These are phyloP conservation scores for Drosophila fulvimacula DNA, from an alignment of 2,888 invertebrate genomes.

Conservation along the genomic window DNA sequence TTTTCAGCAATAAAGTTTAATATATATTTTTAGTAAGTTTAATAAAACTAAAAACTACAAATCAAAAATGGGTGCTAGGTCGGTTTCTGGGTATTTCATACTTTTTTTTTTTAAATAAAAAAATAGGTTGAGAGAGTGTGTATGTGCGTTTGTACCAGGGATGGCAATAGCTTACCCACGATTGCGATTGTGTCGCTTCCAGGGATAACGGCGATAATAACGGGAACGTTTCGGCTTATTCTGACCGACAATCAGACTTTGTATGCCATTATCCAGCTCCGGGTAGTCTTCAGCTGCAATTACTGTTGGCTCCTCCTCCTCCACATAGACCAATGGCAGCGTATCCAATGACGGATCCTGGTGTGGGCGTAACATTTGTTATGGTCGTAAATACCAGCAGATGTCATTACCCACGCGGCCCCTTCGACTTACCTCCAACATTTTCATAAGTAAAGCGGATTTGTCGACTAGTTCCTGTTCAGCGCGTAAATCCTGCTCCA, in stretches of 20 bases:
- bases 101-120: slow-evolving; percentile 13
- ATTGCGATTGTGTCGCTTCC: slow-evolving; percentile 87
- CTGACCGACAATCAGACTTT: slow-evolving; percentile 47
- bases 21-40: neutral
- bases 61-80: slow-evolving; percentile 24
- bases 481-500: slow-evolving; percentile 82
- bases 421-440: slow-evolving; percentile 80
- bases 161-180: slow-evolving; percentile 79
- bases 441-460: slow-evolving; percentile 83
- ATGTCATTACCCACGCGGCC: neutral
- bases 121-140: neutral
- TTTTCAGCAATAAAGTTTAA: slow-evolving; percentile 33
- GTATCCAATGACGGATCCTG: slow-evolving; percentile 83
- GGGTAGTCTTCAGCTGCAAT: slow-evolving; percentile 52
- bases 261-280: slow-evolving; percentile 52
- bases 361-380: neutral
- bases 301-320: slow-evolving; percentile 70
- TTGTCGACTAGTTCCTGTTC: slow-evolving; percentile 84
- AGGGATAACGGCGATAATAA: slow-evolving; percentile 88
- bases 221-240: slow-evolving; percentile 86
- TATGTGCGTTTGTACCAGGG: neutral
- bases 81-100: slow-evolving; percentile 7
- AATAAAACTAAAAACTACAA: slow-evolving; percentile 48
- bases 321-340: slow-evolving; percentile 83
- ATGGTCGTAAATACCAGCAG: neutral